phyloP scores from a whole-genome alignment of 2,797 vertebrate genomes.

The Triplophysa yarkandensis region DNA sequence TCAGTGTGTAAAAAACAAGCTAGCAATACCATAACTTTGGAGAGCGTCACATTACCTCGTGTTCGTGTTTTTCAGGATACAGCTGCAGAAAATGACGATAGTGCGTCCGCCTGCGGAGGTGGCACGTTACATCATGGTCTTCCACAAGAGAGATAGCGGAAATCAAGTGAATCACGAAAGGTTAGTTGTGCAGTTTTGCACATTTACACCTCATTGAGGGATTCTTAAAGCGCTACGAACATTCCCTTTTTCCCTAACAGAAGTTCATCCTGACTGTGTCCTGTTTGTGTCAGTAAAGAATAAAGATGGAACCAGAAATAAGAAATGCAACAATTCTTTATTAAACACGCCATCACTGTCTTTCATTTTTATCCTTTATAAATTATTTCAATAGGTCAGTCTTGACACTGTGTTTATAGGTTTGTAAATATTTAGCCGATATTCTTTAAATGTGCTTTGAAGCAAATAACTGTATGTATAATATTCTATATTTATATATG shows the following conservation, averaged over 20 bases:
- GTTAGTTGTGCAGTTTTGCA: constrained; percentile 67
- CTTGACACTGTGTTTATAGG: too few species aligned
- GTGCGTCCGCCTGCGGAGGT: constrained; percentile 79
- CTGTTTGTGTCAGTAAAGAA: neutral
- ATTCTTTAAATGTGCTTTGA: too few species aligned
- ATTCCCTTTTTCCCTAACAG: neutral
- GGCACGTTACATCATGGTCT: constrained; percentile 95
- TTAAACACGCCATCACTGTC: too few species aligned
- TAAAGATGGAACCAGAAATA: neutral
- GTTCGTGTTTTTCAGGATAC: constrained; percentile 78
- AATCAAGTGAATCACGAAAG: constrained; percentile 87
- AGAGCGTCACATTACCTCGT: too few species aligned
- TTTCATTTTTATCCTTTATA: too few species aligned
- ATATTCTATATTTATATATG: too few species aligned
- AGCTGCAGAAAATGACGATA: constrained; percentile 88
- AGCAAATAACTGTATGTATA: too few species aligned
- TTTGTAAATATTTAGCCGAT: too few species aligned
- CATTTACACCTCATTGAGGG: constrained; percentile 2
- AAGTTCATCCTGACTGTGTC: neutral
- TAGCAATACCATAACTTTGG: too few species aligned
- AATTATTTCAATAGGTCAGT: too few species aligned
- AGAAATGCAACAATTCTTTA: too few species aligned
- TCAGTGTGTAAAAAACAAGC: too few species aligned
- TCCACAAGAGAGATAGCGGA: constrained; percentile 89
- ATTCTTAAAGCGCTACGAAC: constrained; percentile 13